Evolutionary conservation across 1,140 invertebrate genomes (phyloP).

Genomic region (Caenorhabditis remanei): DNA sequence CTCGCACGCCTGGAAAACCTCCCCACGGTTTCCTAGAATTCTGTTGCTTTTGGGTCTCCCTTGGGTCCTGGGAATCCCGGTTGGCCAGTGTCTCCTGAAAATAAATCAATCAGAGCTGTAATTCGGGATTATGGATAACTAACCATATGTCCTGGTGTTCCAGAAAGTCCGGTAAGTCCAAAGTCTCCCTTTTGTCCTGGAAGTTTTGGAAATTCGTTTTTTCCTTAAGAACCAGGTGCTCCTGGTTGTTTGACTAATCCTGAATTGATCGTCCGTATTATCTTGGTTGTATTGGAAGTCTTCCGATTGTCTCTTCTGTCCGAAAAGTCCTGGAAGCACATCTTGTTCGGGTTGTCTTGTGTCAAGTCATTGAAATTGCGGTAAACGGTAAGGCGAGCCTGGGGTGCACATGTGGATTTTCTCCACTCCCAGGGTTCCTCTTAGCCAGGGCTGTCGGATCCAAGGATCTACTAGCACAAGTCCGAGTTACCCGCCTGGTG

Average conservation of each 20-base stretch:
- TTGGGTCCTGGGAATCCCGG: slow-evolving; percentile 79
- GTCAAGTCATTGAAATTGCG: no score
- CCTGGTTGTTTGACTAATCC: slow-evolving; percentile 75
- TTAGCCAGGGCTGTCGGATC: no score
- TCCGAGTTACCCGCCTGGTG: no score
- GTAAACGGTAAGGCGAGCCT: no score
- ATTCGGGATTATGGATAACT: not conserved
- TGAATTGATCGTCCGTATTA: slow-evolving; percentile 71
- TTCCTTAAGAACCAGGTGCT: slow-evolving; percentile 75
- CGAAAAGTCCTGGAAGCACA: slow-evolving; percentile 66
- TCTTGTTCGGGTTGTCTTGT: no score
- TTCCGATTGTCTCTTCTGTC: slow-evolving; percentile 76
- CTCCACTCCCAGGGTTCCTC: no score
- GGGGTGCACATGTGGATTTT: no score
- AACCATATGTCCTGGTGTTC: slow-evolving; percentile 73
- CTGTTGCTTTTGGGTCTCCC: slow-evolving; percentile 77
- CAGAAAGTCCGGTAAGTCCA: slow-evolving; percentile 80
- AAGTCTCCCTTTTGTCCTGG: slow-evolving; percentile 72
- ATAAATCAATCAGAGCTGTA: not conserved
- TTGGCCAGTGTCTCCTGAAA: slow-evolving; percentile 75
- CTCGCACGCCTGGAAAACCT: slow-evolving; percentile 62
- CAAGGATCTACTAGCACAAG: no score
- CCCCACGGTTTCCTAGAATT: slow-evolving; percentile 75
- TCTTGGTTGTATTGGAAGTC: slow-evolving; percentile 82
- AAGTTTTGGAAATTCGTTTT: slow-evolving; percentile 71